Percentiles rank a stretch among this genome's conserved stretches.
phyloP scores from a whole-genome alignment of 1,140 invertebrate species.

The Paraescarpia echinospica region DNA sequence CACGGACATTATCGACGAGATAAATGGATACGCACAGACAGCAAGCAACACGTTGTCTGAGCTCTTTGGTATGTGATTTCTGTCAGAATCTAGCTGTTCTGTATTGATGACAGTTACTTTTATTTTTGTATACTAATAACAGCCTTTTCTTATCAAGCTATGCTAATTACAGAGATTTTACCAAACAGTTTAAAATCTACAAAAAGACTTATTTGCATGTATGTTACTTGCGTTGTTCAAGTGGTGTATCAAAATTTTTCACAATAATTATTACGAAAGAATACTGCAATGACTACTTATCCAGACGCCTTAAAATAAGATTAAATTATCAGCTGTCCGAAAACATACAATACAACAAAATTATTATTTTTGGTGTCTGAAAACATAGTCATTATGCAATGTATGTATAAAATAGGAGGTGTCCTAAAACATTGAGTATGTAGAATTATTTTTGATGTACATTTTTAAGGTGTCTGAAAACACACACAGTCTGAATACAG shows the following conservation, averaged over 20 bases:
- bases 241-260: neutral
- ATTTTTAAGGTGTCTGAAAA: too few relatives aligned
- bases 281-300: neutral
- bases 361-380: too few relatives aligned
- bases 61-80: slow-evolving; percentile 27
- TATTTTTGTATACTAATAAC: neutral
- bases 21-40: slow-evolving; percentile 37
- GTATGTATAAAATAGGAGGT: too few relatives aligned
- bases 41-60: slow-evolving; percentile 32
- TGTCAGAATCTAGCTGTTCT: neutral
- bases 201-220: neutral
- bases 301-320: too few relatives aligned
- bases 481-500: too few relatives aligned
- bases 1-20: slow-evolving; percentile 45
- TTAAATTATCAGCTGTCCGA: too few relatives aligned
- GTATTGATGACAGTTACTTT: too few relatives aligned
- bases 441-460: too few relatives aligned
- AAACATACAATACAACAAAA: too few relatives aligned
- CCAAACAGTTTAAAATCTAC: neutral
- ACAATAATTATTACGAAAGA: neutral
- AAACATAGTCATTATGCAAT: too few relatives aligned
- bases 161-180: neutral
- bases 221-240: neutral
- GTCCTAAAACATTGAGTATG: too few relatives aligned
- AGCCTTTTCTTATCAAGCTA: neutral